Evolutionary conservation across 1,140 invertebrate species (phyloP).

Genomic region (Macrobrachium nipponense): DNA sequence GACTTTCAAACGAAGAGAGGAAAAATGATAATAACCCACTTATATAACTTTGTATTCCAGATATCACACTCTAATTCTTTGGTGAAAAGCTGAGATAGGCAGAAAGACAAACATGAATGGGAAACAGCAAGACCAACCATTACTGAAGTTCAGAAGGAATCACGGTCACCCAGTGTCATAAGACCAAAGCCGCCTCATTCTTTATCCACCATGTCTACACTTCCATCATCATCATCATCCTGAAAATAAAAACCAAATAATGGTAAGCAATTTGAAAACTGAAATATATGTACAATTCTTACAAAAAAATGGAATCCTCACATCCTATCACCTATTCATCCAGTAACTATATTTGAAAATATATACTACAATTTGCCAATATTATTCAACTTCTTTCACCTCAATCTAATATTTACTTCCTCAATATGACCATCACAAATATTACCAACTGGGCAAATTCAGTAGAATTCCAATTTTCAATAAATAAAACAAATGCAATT

Average conservation of each 20-base stretch:
- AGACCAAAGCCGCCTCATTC: conserved; percentile 36
- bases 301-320: no score
- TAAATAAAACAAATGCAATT: no score
- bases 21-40: conserved; percentile 11
- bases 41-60: conserved; percentile 1
- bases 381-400: no score
- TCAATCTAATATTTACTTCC: no score
- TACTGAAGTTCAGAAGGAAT: conserved; percentile 4
- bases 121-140: conserved; percentile 4
- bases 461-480: no score
- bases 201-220: conserved; percentile 49
- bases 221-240: conserved; percentile 52
- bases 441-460: no score
- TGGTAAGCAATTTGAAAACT: background rate
- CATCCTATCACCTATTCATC: no score
- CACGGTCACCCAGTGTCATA: background rate
- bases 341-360: no score
- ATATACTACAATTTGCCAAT: no score
- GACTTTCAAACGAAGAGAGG: background rate
- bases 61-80: conserved; percentile 45
- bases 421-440: no score
- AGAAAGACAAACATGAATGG: conserved; percentile 52
- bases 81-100: conserved; percentile 48
- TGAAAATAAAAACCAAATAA: conserved; percentile 28
- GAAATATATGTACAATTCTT: no score